phyloP scores from a whole-genome alignment of 92 coral and sea anemone species.

The Palythoa grandiflora region DNA sequence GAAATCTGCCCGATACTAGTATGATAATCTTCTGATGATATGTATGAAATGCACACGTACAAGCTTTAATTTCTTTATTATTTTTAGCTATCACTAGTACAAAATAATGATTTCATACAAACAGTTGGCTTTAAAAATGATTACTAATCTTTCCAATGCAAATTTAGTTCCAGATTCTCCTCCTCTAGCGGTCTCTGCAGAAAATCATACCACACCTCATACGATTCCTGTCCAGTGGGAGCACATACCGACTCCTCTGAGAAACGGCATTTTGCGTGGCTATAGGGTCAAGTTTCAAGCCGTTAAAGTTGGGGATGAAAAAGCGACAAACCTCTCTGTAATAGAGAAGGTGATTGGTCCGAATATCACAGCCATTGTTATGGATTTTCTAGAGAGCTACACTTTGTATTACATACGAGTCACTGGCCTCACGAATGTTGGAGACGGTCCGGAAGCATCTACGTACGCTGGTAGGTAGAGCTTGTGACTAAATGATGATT shows the following conservation, averaged over 20 bases:
- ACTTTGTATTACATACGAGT: conserved; percentile 17
- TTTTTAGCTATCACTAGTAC: too few relatives aligned
- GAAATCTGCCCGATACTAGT: too few relatives aligned
- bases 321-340: conserved; percentile 12
- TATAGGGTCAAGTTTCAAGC: conserved; percentile 33
- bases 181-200: conserved; percentile 1
- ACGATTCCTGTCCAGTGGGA: conserved; percentile 26
- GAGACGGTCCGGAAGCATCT: conserved; percentile 30
- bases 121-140: neutral
- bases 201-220: conserved; percentile 21
- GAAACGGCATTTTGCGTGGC: conserved; percentile 32
- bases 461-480: conserved; percentile 16
- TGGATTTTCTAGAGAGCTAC: conserved; percentile 28
- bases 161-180: conserved; percentile 31
- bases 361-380: conserved; percentile 13
- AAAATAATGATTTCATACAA: too few relatives aligned
- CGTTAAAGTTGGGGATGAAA: conserved; percentile 31
- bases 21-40: too few relatives aligned
- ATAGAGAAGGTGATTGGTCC: conserved; percentile 16
- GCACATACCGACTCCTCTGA: conserved; percentile 9
- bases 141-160: neutral
- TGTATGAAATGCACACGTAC: too few relatives aligned
- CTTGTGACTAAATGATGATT: too few relatives aligned
- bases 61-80: too few relatives aligned
- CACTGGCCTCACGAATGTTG: conserved; percentile 8